A percentile compares a stretch with the other conserved stretches of the same genome.
Conservation (phyloP, 2,797 vertebrate genomes). For the Xerus rutilus region DNA sequence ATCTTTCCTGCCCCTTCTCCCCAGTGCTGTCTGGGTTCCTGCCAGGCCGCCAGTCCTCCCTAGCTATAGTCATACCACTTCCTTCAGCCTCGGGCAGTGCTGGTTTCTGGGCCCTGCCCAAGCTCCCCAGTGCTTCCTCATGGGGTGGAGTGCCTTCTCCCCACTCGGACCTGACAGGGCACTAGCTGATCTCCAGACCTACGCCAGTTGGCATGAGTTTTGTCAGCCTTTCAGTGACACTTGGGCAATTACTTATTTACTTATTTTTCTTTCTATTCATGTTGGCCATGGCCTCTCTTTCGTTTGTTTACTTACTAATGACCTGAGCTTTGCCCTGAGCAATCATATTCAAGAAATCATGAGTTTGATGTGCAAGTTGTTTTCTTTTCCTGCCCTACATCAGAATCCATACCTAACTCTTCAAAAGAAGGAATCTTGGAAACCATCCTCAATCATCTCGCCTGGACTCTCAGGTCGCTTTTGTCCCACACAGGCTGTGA, state of each 20-base stretch:
- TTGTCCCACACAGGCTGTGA: constrained; percentile 59
- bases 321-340: background rate
- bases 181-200: background rate
- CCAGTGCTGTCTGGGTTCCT: background rate
- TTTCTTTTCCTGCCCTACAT: background rate
- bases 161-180: background rate
- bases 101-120: background rate
- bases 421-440: background rate
- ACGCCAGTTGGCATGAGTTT: background rate
- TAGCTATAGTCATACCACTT: background rate
- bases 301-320: background rate
- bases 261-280: background rate
- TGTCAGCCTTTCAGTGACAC: background rate
- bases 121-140: background rate
- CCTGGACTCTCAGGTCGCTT: background rate
- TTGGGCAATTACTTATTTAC: background rate
- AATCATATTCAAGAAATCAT: background rate
- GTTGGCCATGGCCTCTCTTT: background rate
- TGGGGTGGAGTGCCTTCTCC: background rate
- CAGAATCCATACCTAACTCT: background rate
- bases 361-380: background rate
- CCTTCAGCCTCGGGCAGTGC: background rate
- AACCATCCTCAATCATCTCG: background rate
- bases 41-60: background rate
- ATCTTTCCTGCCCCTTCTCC: background rate